Conservation (phyloP, 1,140 invertebrate genomes). For the Meloidogyne hapla region DNA sequence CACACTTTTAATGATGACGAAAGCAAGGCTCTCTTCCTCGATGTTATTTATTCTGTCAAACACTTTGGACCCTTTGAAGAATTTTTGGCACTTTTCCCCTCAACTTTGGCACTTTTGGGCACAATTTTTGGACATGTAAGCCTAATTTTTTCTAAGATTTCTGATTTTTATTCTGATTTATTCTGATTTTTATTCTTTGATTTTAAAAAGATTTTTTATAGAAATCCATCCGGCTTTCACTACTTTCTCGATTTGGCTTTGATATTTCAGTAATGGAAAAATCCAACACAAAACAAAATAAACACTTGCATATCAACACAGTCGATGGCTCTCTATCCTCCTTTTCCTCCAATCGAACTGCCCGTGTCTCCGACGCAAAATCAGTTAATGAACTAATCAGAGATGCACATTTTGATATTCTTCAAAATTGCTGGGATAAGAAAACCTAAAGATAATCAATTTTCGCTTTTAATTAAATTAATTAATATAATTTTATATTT, state of each 20-base stretch:
- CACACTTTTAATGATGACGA: neutral
- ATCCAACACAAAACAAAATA: neutral
- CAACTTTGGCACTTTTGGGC: neutral
- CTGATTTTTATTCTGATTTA: neutral
- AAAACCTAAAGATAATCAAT: constrained; percentile 7
- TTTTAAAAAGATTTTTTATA: neutral
- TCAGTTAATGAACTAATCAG: constrained; percentile 1
- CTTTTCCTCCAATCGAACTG: constrained; percentile 2
- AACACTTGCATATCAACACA: neutral
- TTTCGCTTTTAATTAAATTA: neutral
- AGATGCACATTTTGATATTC: constrained; percentile 9
- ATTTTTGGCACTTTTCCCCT: neutral
- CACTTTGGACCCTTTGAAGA: neutral
- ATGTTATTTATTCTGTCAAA: neutral
- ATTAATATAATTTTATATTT: neutral
- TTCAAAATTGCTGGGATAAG: constrained; percentile 8
- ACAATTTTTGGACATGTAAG: constrained; percentile 12
- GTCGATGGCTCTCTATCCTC: neutral
- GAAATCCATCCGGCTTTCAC: neutral
- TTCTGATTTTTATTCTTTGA: no score
- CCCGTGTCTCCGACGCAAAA: constrained; percentile 8
- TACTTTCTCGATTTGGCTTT: constrained; percentile 4
- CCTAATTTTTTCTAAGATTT: neutral
- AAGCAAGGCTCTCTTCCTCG: neutral
- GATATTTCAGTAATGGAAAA: neutral